Conservation (phyloP, 2,113 vertebrate genomes). For the Neolamprologus devosi region DNA sequence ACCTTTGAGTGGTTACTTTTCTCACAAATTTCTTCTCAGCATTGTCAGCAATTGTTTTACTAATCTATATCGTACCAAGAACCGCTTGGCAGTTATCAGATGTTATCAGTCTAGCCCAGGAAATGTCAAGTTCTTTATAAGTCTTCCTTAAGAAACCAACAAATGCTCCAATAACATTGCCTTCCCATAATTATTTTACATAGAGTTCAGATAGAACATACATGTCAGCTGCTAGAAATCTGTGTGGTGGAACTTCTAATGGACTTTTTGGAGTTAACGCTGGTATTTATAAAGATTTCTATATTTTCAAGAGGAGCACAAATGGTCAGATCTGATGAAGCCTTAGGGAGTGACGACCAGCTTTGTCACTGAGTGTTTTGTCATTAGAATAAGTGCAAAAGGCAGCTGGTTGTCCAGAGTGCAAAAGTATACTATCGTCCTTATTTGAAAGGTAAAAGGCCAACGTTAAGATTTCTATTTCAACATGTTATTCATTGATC, state of each 20-base stretch:
- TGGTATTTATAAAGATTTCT: not conserved
- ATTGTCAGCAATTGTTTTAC: not conserved
- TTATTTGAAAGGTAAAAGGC: not conserved
- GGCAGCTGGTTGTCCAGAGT: not conserved
- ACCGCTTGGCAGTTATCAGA: not conserved
- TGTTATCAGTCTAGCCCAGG: not conserved
- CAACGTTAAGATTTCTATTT: not conserved
- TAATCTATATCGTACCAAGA: fast-evolving
- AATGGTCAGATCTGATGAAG: not conserved
- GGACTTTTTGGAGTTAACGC: not conserved
- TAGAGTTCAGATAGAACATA: not conserved
- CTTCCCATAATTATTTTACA: not conserved
- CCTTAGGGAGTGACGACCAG: not conserved
- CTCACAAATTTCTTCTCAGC: not conserved
- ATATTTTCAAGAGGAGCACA: not conserved
- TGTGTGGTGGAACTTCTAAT: not conserved
- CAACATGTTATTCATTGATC: not conserved
- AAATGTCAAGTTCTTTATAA: not conserved
- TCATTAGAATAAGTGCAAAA: not conserved
- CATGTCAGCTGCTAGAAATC: not conserved
- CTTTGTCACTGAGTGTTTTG: not conserved
- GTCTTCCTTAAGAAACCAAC: not conserved
- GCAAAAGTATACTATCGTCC: not conserved
- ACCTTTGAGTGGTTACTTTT: not conserved
- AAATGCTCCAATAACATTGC: fast-evolving